A percentile compares a stretch with the other conserved stretches of the same genome.
Conservation (phyloP, 2,888 invertebrate species). For the Drosophila histrio region DNA sequence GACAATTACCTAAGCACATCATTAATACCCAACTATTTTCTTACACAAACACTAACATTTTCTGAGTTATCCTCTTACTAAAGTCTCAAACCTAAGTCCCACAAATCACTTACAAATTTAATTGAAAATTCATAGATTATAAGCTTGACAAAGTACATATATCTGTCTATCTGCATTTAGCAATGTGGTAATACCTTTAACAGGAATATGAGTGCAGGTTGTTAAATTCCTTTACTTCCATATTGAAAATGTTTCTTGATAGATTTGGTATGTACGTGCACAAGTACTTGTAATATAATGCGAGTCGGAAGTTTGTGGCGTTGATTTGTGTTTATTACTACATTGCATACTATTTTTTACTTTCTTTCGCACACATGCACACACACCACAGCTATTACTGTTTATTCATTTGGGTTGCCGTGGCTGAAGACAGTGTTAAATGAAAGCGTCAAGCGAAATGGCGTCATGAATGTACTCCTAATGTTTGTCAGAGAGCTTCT, state of each 20-base stretch:
- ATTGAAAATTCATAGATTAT: conserved; percentile 3
- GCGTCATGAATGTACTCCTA: conserved; percentile 67
- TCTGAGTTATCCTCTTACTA: background rate
- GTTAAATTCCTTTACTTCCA: background rate
- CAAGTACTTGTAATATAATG: background rate
- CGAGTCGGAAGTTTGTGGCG: conserved; percentile 2
- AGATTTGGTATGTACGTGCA: background rate
- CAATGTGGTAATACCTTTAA: background rate
- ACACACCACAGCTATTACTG: conserved; percentile 45
- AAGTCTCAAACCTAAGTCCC: background rate
- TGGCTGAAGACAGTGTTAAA: conserved; percentile 29
- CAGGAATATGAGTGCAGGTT: background rate
- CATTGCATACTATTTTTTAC: conserved; percentile 29
- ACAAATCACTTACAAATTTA: conserved; percentile 1
- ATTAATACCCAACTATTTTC: background rate
- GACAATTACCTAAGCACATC: background rate
- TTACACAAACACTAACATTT: background rate
- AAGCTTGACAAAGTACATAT: background rate
- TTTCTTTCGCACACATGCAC: conserved; percentile 13
- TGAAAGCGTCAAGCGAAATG: conserved; percentile 31
- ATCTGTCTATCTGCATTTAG: background rate
- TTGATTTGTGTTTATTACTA: conserved; percentile 62
- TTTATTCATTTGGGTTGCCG: conserved; percentile 53
- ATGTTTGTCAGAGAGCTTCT: conserved; percentile 62
- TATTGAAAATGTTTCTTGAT: background rate